Percentiles rank a stretch among this genome's conserved stretches.
These are phyloP conservation scores for Gadopsis marmoratus DNA, from an alignment of 2,797 vertebrate species.

Conservation along the genomic window DNA sequence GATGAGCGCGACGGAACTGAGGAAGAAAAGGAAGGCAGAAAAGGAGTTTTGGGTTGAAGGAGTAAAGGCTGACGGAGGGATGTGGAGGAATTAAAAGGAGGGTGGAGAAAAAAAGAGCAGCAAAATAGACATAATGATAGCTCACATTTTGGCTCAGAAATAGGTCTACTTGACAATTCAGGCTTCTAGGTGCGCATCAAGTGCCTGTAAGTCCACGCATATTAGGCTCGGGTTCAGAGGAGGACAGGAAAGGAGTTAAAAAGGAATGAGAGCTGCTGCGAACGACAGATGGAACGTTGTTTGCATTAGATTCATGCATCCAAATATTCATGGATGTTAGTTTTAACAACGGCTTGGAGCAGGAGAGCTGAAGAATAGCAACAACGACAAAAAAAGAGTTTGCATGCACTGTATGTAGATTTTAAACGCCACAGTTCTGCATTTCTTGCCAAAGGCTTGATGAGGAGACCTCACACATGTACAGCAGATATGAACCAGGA, in stretches of 20 bases:
- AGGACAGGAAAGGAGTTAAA: constrained; percentile 14
- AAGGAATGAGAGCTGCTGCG: constrained; percentile 1
- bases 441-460: not conserved
- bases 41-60: constrained; percentile 17
- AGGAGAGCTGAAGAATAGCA: not conserved
- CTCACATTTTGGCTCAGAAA: constrained; percentile 26
- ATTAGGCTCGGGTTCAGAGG: constrained; percentile 6
- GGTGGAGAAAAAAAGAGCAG: not conserved
- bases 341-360: not conserved
- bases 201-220: constrained; percentile 3
- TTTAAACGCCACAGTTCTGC: not conserved
- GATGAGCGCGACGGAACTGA: constrained; percentile 5
- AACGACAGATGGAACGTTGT: constrained; percentile 3
- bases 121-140: not conserved
- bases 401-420: not conserved
- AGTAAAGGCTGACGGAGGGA: constrained; percentile 12
- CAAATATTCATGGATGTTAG: not conserved
- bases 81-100: not conserved
- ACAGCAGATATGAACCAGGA: not conserved
- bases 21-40: not conserved
- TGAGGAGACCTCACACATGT: not conserved
- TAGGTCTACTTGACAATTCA: constrained; percentile 17
- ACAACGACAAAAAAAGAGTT: too few relatives aligned
- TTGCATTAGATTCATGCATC: constrained; percentile 17
- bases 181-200: constrained; percentile 5